Base-by-base conservation (phyloP, 1,140 invertebrate species). In the Papilio helenus region DNA sequence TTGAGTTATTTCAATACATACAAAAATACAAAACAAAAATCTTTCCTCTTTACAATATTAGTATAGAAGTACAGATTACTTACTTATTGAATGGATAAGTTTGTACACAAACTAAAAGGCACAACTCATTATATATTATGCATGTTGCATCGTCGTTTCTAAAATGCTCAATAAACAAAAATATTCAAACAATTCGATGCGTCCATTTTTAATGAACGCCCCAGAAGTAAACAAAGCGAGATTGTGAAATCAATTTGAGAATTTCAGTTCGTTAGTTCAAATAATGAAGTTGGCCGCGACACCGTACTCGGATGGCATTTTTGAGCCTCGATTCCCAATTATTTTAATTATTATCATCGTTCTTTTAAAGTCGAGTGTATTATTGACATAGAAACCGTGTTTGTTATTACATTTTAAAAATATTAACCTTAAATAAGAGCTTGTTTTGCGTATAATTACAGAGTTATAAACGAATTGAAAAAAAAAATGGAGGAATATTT, bases 191-290 rank as follows among this genome's bases (percentile, higher is more conserved):
- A 61, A 16, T 26, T 65, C 14, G 26, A 29, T 34, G 61, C 61
- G 23, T 26, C 9, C 61, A 65, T 14, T 26, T 58, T 58, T 65
- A 65, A 65, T 65, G 61, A 65, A 65, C 23, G 23, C 12, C 55
- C 23, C 12, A 65, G 61, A 16, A 29, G 61, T 73, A 73, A 73
- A 73, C 72, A 73, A 23, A 73, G 72, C 39, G 44, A 73, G 20
- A 73, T 73, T 49, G 39, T 44, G 20, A 49, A 73, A 73, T 49
- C 72, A 73, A 73, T 49, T 46, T 46, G n/a, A 26, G 39, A 23
- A 49, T 73, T 73, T 73, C 42, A 73, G 72, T 73, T 73, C 72
- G 72, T 73, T 73, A 73, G 72, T 73, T 73, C 42, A 73, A 73
- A 73, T 73, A 73, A 73, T 73, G 72, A 46, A 73, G 72, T 73